Conservation (phyloP, 2,113 vertebrate species). For the Phrynocephalus versicolor region DNA sequence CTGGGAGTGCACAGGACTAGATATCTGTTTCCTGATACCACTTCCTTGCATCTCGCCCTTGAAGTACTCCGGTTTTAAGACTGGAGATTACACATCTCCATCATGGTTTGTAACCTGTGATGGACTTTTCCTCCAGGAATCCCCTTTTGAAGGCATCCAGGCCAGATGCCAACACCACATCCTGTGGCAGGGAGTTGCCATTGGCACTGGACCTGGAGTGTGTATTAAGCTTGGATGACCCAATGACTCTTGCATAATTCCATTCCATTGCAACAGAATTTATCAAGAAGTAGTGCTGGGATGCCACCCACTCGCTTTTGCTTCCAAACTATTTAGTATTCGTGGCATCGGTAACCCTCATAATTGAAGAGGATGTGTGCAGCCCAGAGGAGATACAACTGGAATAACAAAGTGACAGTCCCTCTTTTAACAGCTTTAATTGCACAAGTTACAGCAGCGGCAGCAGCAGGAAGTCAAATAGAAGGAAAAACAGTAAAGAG, state of each 20-base stretch:
- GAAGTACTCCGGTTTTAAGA: too few species aligned
- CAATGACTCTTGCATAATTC: background rate
- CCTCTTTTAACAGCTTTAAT: background rate
- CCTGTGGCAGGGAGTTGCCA: background rate
- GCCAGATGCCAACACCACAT: too few species aligned
- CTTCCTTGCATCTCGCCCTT: too few species aligned
- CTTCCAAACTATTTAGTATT: background rate
- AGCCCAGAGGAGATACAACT: background rate
- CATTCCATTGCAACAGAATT: background rate
- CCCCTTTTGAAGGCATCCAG: too few species aligned
- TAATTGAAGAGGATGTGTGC: background rate
- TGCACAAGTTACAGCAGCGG: background rate
- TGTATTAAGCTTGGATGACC: background rate
- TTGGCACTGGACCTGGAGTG: background rate
- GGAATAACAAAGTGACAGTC: slow-evolving; percentile 1
- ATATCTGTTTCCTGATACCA: too few species aligned
- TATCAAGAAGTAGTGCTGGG: background rate
- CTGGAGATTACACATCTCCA: too few species aligned
- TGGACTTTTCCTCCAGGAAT: too few species aligned
- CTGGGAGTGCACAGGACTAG: background rate
- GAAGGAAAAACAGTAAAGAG: background rate
- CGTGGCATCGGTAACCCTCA: background rate
- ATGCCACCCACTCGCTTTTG: background rate
- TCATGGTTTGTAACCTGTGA: too few species aligned
- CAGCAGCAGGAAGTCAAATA: background rate